Evolutionary conservation across 2,113 vertebrate genomes (phyloP).

Genomic region (Erpornis zantholeuca): DNA sequence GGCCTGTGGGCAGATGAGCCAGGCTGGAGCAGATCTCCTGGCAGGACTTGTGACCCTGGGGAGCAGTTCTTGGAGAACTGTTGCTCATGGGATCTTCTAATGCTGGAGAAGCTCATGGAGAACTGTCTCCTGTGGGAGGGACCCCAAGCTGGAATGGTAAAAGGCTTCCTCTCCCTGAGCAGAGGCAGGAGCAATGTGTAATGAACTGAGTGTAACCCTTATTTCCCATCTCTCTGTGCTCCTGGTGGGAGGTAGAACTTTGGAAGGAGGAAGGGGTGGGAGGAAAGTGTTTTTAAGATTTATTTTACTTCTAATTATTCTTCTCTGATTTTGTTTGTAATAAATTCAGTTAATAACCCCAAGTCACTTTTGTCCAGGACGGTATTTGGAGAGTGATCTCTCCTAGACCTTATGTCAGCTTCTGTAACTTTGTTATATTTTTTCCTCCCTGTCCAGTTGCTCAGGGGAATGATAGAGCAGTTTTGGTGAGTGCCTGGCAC

Average conservation of each 20-base stretch:
- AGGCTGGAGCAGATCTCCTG: neutral
- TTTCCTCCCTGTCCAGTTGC: neutral
- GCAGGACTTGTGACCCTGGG: neutral
- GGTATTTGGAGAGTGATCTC: neutral
- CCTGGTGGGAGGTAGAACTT: neutral
- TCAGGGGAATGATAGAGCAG: neutral
- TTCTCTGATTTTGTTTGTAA: neutral
- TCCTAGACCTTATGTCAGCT: neutral
- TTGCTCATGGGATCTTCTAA: no score
- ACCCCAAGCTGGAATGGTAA: neutral
- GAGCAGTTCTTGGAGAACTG: fast-evolving
- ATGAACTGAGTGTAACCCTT: neutral
- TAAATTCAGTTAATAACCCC: neutral
- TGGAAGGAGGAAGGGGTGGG: neutral
- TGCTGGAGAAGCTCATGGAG: neutral
- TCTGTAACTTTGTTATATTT: neutral
- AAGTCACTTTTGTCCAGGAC: neutral
- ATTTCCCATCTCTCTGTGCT: neutral
- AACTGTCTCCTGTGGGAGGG: neutral
- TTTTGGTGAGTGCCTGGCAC: neutral
- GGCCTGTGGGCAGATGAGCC: no score
- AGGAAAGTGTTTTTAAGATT: fast-evolving
- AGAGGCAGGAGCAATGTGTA: fast-evolving
- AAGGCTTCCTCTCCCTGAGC: neutral
- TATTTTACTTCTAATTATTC: neutral